Evolutionary conservation across 2,888 invertebrate species (phyloP).

Genomic region (Gymnoscelis rufifasciata): DNA sequence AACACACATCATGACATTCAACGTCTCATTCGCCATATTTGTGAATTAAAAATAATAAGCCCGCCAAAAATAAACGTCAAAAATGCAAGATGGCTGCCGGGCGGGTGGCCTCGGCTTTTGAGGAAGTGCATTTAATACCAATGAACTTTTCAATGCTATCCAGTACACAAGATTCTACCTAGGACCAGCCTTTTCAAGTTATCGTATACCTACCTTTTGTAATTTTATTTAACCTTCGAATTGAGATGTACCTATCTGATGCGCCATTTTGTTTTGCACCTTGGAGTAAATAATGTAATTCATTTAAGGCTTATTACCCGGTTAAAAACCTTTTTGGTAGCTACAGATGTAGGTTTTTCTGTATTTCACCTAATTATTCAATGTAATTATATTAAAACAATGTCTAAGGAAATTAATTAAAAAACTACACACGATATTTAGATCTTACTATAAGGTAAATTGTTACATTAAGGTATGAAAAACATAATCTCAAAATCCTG

Average conservation of each 20-base stretch:
- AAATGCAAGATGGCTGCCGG: conserved; percentile 65
- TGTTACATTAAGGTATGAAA: too few species aligned
- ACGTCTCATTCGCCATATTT: conserved; percentile 46
- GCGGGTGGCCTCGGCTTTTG: conserved; percentile 59
- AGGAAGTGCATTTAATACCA: conserved; percentile 77
- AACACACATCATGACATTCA: conserved; percentile 25
- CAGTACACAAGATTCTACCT: conserved; percentile 26
- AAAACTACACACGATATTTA: too few species aligned
- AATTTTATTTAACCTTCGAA: conserved; percentile 49
- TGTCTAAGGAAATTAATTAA: too few species aligned
- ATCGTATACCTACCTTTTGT: conserved; percentile 29
- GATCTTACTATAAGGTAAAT: too few species aligned
- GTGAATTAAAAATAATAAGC: conserved; percentile 44
- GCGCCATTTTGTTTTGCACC: conserved; percentile 46
- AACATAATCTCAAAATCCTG: too few species aligned
- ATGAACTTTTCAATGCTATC: conserved; percentile 77
- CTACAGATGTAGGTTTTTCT: too few species aligned
- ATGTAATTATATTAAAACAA: too few species aligned
- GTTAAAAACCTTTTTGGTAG: not conserved
- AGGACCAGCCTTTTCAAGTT: conserved; percentile 20
- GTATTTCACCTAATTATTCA: too few species aligned
- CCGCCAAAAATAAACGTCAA: conserved; percentile 76
- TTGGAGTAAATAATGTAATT: conserved; percentile 31
- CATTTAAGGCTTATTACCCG: not conserved
- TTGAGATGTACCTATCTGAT: conserved; percentile 44